A percentile compares a stretch with the other conserved stretches of the same genome.
phyloP scores from a whole-genome alignment of 2,113 vertebrate species.

The Cinclus cinclus region DNA sequence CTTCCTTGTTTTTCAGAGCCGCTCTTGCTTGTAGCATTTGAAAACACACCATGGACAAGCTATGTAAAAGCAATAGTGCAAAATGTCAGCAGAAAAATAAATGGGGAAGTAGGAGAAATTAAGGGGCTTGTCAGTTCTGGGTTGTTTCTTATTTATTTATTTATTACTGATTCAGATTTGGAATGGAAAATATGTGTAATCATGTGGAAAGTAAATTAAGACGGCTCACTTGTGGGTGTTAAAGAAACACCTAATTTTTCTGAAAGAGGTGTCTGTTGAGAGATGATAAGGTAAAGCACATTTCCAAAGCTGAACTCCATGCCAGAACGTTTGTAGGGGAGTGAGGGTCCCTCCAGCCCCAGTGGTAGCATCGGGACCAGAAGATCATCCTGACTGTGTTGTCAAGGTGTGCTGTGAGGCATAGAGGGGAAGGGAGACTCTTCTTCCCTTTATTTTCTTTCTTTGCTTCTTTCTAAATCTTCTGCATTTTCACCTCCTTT shows the following conservation, averaged over 20 bases:
- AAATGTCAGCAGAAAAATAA: not conserved
- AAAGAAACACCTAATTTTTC: not conserved
- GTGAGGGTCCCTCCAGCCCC: not conserved
- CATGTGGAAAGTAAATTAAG: constrained; percentile 36
- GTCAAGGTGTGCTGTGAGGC: not conserved
- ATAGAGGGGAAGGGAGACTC: fast-evolving
- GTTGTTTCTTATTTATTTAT: not conserved
- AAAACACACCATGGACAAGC: not conserved
- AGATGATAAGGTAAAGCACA: not conserved
- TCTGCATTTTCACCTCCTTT: not conserved
- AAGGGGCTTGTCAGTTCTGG: not conserved
- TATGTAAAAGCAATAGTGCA: not conserved
- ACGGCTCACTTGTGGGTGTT: not conserved
- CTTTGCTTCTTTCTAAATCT: not conserved
- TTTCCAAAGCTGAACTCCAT: not conserved
- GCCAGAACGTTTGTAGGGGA: not conserved
- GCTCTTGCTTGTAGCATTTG: not conserved
- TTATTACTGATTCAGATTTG: not conserved
- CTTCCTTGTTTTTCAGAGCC: not conserved
- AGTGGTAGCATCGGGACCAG: fast-evolving
- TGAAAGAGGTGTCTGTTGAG: not conserved
- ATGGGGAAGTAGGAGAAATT: not conserved
- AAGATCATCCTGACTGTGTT: not conserved
- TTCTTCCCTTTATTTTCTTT: not conserved
- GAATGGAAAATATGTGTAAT: not conserved